Percentiles rank a stretch among this genome's conserved stretches.
These are phyloP conservation scores for Petromus typicus DNA, from an alignment of 2,113 vertebrate genomes.

Conservation along the genomic window DNA sequence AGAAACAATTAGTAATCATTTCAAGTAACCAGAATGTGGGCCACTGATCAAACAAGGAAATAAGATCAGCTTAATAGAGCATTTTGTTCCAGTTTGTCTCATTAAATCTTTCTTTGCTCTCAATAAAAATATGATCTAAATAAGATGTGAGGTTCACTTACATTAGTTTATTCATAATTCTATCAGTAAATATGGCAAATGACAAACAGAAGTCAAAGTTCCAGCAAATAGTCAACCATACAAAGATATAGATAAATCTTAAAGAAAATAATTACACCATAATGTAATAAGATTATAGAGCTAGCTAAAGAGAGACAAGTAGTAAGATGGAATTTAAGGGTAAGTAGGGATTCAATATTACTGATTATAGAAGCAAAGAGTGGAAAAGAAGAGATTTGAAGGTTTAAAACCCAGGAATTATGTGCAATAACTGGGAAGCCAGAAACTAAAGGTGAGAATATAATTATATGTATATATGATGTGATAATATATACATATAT, in stretches of 20 bases:
- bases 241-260: not conserved
- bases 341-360: not conserved
- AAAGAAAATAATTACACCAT: not conserved
- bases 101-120: not conserved
- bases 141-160: not conserved
- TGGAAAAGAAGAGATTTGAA: not conserved
- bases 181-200: not conserved
- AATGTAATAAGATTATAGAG: not conserved
- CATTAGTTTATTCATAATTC: not conserved
- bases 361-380: not conserved
- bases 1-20: not conserved
- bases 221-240: not conserved
- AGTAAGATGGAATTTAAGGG: not conserved
- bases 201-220: not conserved
- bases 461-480: too few relatives aligned
- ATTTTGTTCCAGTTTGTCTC: not conserved
- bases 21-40: not conserved
- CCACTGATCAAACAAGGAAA: not conserved
- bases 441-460: not conserved
- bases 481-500: too few relatives aligned
- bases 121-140: not conserved
- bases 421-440: not conserved
- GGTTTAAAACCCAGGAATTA: too few relatives aligned
- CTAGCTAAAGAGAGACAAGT: not conserved
- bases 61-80: not conserved